A percentile compares a stretch with the other conserved stretches of the same genome.
These are phyloP conservation scores for Eumacrocentrus americanus DNA, from an alignment of 2,888 invertebrate genomes.

Conservation along the genomic window DNA sequence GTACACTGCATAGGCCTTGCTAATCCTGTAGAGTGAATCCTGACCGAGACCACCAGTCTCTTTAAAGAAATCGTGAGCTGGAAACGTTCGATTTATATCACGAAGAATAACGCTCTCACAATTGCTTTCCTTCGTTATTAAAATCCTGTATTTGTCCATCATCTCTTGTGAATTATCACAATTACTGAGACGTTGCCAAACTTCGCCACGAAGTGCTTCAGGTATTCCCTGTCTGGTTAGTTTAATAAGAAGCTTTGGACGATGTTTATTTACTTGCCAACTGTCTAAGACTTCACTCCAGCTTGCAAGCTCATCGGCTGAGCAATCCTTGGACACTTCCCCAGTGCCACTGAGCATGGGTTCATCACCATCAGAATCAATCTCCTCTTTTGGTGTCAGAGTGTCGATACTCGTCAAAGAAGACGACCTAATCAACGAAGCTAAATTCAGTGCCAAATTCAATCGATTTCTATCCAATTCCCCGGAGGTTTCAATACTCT, in stretches of 20 bases:
- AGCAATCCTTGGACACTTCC: constrained; percentile 94
- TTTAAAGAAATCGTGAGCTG: constrained; percentile 97
- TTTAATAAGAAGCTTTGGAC: constrained; percentile 84
- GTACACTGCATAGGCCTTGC: constrained; percentile 96
- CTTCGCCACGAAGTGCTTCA: constrained; percentile 94
- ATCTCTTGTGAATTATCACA: constrained; percentile 83
- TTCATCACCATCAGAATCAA: constrained; percentile 85
- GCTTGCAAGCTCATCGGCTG: constrained; percentile 87
- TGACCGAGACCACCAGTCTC: constrained; percentile 95
- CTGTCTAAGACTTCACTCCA: constrained; percentile 89
- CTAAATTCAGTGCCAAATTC: constrained; percentile 75
- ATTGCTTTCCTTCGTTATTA: constrained; percentile 93
- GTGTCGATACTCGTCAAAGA: constrained; percentile 76
- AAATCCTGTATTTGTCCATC: constrained; percentile 89
- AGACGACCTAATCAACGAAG: constrained; percentile 76
- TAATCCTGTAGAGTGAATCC: constrained; percentile 93
- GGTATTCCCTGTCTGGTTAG: constrained; percentile 89
- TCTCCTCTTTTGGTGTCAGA: constrained; percentile 76
- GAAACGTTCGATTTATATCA: constrained; percentile 97
- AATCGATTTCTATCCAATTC: constrained; percentile 76
- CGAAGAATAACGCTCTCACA: constrained; percentile 95
- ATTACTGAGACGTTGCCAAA: constrained; percentile 95
- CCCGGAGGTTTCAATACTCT: constrained; percentile 79
- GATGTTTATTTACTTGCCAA: constrained; percentile 70
- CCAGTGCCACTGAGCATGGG: constrained; percentile 98